Evolutionary conservation across 1,140 invertebrate species (phyloP), one percentile per base, ranked within the genome.

Genomic region (Pinna nobilis): DNA sequence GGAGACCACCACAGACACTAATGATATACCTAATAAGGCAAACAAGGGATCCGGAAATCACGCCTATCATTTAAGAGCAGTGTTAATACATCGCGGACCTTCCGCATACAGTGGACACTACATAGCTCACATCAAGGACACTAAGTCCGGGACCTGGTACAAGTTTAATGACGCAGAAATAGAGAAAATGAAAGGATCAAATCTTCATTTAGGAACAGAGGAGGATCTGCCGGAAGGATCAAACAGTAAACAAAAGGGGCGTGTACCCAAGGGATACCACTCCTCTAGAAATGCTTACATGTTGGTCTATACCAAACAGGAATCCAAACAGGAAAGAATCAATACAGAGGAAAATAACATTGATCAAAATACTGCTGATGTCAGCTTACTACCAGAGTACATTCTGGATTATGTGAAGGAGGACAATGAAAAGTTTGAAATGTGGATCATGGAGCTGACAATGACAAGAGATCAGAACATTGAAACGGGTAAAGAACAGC

Each of bases 41-140:
- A 53, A 41, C n/a, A 53, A 57, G 15, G 63, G 13, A 3, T 35
- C 25, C 15, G n/a, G n/a, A n/a, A n/a, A n/a, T n/a, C n/a, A 61
- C 41, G 75, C 91, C n/a, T 94, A 94, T 77, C 90, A 91, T 79
- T 87, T 94, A 33, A 91, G 89, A 41, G 93, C 93, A 9, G 93
- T 94, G 71, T 84, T 94, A 23, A 93, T 93, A 68, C 93, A 94
- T 77, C 90, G 92, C 82, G 93, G 93, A 11, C 89, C 90, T 25
- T 92, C 91, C 67, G 93, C 93, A 9, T 91, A 93, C 79, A 93
- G 92, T 51, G 93, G 93, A n/a, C 93, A 94, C 86, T 94, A 94
- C 80, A 91, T 93, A 76, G 92, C 92, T 39, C 91, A 92, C 77
- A 92, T 93, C 41, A 88, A 89, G 77, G 90, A 93, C 80, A 90